phyloP scores from a whole-genome alignment of 2,797 vertebrate species.

The Philypnodon macrostomus region DNA sequence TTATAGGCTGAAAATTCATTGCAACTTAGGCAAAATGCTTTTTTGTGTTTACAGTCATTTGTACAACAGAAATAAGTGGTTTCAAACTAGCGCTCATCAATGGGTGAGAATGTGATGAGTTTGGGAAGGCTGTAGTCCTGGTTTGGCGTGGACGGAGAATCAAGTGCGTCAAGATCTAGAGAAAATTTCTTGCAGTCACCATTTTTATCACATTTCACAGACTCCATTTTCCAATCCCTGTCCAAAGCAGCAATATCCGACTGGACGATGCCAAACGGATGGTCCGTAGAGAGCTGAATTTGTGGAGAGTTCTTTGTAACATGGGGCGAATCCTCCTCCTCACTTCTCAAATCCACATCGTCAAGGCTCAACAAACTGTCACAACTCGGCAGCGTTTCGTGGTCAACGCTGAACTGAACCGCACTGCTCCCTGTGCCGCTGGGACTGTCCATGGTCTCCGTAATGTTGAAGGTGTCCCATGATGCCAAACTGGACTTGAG shows the following conservation, averaged over 20 bases:
- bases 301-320: conserved; percentile 33
- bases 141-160: conserved; percentile 43
- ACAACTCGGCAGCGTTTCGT: conserved; percentile 65
- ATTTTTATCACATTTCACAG: conserved; percentile 19
- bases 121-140: conserved; percentile 63
- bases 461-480: conserved; percentile 63
- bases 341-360: conserved; percentile 27
- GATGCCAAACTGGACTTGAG: conserved; percentile 35
- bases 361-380: conserved; percentile 64
- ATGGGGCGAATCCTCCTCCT: conserved; percentile 34
- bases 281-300: no score
- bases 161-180: conserved; percentile 70
- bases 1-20: no score
- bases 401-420: conserved; percentile 63
- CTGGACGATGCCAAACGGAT: no score
- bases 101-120: conserved; percentile 73
- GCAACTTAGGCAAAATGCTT: no score
- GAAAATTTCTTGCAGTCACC: conserved; percentile 64
- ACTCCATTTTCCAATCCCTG: conserved; percentile 27
- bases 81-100: conserved; percentile 56
- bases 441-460: conserved; percentile 31
- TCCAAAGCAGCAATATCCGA: conserved; percentile 3
- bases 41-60: neutral
- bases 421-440: conserved; percentile 44
- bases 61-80: neutral